Percentiles rank a stretch among this genome's conserved stretches.
These are phyloP conservation scores for Danio jaintianensis DNA, from an alignment of 2,797 vertebrate species.

Conservation along the genomic window DNA sequence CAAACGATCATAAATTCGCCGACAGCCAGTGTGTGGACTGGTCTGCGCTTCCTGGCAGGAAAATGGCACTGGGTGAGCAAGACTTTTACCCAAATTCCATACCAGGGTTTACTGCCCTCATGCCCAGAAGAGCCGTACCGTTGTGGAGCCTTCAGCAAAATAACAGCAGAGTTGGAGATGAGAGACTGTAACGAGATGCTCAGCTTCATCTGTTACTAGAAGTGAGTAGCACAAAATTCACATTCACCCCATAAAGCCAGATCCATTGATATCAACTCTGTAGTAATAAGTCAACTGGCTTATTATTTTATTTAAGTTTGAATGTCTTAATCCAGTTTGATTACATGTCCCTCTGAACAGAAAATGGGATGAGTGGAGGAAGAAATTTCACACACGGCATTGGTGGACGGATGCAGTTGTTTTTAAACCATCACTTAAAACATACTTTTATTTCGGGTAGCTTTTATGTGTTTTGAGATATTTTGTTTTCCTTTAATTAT, in stretches of 20 bases:
- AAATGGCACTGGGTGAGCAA: constrained; percentile 36
- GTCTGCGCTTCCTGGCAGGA: constrained; percentile 25
- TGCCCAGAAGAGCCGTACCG: constrained; percentile 9
- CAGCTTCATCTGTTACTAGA: constrained; percentile 24
- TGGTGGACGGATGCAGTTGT: too few species aligned
- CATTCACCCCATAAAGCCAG: background rate
- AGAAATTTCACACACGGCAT: background rate
- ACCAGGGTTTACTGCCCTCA: background rate
- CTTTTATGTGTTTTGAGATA: too few species aligned
- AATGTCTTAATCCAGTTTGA: background rate
- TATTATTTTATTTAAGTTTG: background rate
- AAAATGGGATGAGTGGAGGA: background rate
- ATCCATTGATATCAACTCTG: background rate
- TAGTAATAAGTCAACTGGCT: background rate
- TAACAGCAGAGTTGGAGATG: constrained; percentile 2
- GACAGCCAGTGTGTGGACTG: constrained; percentile 9
- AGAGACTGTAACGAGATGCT: constrained; percentile 27
- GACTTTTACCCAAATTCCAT: background rate
- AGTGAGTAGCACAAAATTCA: background rate
- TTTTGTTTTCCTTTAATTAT: too few species aligned
- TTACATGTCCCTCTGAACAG: background rate
- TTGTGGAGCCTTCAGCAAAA: constrained; percentile 26
- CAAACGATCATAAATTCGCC: background rate
- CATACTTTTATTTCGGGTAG: too few species aligned
- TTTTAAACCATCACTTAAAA: too few species aligned